These are phyloP conservation scores for Apis dorsata DNA, from an alignment of 1,140 invertebrate species.

Conservation along the genomic window DNA sequence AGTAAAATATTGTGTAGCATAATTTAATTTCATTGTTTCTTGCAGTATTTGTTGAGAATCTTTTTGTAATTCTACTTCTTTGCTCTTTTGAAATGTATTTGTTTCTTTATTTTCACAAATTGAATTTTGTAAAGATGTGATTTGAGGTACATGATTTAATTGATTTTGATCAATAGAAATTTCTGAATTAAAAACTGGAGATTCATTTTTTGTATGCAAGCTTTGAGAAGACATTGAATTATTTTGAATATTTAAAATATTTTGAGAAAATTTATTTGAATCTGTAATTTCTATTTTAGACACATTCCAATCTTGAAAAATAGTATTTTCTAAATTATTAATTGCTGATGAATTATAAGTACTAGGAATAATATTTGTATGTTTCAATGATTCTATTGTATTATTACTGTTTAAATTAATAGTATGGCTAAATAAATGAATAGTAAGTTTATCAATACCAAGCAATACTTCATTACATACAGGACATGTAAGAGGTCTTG, in stretches of 20 bases:
- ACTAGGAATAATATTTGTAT: slow-evolving; percentile 3
- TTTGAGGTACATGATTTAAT: slow-evolving; percentile 17
- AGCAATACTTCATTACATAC: slow-evolving; percentile 87
- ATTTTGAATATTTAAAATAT: slow-evolving; percentile 18
- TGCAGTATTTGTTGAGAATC: slow-evolving; percentile 24
- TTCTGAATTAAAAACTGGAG: slow-evolving; percentile 21
- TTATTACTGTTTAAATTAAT: slow-evolving; percentile 65
- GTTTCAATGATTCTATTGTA: slow-evolving; percentile 39
- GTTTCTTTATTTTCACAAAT: slow-evolving; percentile 32
- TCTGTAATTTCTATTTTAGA: slow-evolving; percentile 38
- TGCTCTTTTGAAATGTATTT: slow-evolving; percentile 17
- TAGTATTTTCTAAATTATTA: slow-evolving; percentile 34
- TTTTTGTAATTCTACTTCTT: slow-evolving; percentile 1
- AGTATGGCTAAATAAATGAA: slow-evolving; percentile 89
- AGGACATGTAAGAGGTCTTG: slow-evolving; percentile 86
- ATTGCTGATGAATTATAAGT: slow-evolving; percentile 6
- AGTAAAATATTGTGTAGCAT: slow-evolving; percentile 32
- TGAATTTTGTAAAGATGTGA: slow-evolving; percentile 33
- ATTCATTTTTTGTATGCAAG: slow-evolving; percentile 12
- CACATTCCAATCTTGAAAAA: slow-evolving; percentile 49
- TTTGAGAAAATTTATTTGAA: slow-evolving; percentile 10
- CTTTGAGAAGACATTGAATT: slow-evolving; percentile 8
- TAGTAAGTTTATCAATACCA: slow-evolving; percentile 91
- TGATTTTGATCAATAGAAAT: slow-evolving; percentile 14
- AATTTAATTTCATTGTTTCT: slow-evolving; percentile 38